Conservation (phyloP, 64 coral and sea anemone species). For the Dendrophyllia cribrosa region DNA sequence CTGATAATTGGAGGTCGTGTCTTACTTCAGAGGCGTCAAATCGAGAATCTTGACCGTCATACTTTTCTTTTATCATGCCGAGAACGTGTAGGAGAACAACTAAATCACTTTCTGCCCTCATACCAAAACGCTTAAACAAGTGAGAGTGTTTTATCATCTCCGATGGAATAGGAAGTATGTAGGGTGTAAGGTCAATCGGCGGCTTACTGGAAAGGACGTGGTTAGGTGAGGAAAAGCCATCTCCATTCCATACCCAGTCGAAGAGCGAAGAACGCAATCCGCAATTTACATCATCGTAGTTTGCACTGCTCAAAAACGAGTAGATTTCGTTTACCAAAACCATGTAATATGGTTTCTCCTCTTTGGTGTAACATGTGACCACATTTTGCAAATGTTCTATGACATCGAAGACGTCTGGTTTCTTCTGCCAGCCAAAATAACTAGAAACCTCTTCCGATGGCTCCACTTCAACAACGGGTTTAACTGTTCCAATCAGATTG, state of each 20-base stretch:
- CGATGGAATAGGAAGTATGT: too few species aligned
- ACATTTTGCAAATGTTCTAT: conserved; percentile 53
- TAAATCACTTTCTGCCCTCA: too few species aligned
- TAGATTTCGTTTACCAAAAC: conserved; percentile 62
- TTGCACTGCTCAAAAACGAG: too few species aligned
- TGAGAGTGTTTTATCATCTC: too few species aligned
- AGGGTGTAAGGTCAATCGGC: too few species aligned
- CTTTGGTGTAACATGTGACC: conserved; percentile 24
- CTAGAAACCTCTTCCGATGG: neutral
- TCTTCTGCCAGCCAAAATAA: conserved; percentile 53
- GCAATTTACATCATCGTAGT: too few species aligned
- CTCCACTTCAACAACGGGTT: conserved; percentile 1
- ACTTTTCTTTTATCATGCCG: conserved; percentile 52
- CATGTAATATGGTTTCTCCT: conserved; percentile 50
- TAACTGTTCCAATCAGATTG: conserved; percentile 69
- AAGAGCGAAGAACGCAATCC: too few species aligned
- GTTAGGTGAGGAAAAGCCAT: too few species aligned
- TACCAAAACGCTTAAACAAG: too few species aligned
- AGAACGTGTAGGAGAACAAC: neutral
- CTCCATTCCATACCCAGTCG: too few species aligned
- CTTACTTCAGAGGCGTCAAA: neutral
- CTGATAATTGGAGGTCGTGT: conserved; percentile 70
- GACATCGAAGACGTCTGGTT: conserved; percentile 39
- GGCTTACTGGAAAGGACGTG: too few species aligned
- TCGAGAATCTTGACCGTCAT: neutral